Base-by-base conservation (phyloP, 2,797 vertebrate genomes). In the Cyprinella venusta region DNA sequence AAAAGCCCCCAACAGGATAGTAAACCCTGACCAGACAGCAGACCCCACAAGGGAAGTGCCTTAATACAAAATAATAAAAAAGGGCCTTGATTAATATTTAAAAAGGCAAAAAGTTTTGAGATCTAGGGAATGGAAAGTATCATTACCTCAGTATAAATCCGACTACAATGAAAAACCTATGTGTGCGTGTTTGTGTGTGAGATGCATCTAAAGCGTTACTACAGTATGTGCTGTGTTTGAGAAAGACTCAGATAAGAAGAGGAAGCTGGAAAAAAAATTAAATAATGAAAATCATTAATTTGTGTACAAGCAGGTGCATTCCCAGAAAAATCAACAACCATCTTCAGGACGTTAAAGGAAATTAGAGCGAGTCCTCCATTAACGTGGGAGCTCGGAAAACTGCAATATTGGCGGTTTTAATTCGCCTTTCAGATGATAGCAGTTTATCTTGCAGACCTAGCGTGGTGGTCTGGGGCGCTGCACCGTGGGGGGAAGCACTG, bases 381-480 rank as follows among this genome's bases (percentile, higher is more conserved):
- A 89, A 81, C 81, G 69, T 26, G 21, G 76, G 72, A 24, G 76
- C 40, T 42, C 26, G 83, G 45, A 87, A 90, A 91, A 90, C 63
- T 80, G 76, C 59, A 81, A 87, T 89, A 93, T 90, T 80, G 89
- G 88, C 88, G 72, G 88, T 94, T 90, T 45, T 91, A 90, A 92
- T 93, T 90, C 91, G 88, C 87, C 88, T 86, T 78, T 81, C 81
- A 81, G 77, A 88, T 91, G 90, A 91, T 91, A 90, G 89, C 88
- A 84, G 86, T 92, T 93, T 89, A 93, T 94, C 90, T 92, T 89
- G 91, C 87, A 90, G 88, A 88, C 88, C 84, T 77, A 45, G 84
- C 82, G 79, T 84, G 79, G 91, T 90, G 89, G 89, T 85, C 84
- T 61, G 69, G 26, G 56, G 54, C 36, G 76, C 45, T 13, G 71